Percentiles rank a stretch among this genome's conserved stretches.
These are phyloP conservation scores for Mustela erminea DNA, from an alignment of 2,797 vertebrate species.

Conservation along the genomic window DNA sequence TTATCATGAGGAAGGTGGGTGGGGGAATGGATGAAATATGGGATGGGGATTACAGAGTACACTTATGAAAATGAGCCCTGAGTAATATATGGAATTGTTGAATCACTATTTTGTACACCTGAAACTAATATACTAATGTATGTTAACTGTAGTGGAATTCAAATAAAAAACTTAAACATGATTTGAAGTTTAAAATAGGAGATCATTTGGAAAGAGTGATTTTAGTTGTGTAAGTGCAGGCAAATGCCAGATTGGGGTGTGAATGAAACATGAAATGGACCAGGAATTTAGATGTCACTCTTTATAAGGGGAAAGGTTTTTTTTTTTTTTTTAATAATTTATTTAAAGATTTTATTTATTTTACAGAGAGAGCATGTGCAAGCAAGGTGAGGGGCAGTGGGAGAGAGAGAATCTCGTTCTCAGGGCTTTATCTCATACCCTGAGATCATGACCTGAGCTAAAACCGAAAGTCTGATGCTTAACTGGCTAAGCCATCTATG, in stretches of 20 bases:
- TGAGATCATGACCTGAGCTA: neutral
- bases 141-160: neutral
- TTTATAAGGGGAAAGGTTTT: neutral
- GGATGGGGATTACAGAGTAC: neutral
- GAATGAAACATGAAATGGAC: neutral
- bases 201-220: neutral
- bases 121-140: neutral
- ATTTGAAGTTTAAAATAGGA: neutral
- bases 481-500: neutral
- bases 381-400: neutral
- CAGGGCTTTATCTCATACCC: neutral
- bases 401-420: neutral
- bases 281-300: conserved; percentile 7
- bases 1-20: neutral
- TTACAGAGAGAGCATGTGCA: neutral
- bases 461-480: neutral
- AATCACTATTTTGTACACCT: neutral
- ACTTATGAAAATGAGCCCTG: neutral
- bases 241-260: conserved; percentile 3
- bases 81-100: neutral
- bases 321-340: neutral
- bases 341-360: neutral
- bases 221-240: neutral
- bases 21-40: neutral
- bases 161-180: neutral